These are phyloP conservation scores for Coilia nasus DNA, from an alignment of 2,797 vertebrate genomes.

Conservation along the genomic window DNA sequence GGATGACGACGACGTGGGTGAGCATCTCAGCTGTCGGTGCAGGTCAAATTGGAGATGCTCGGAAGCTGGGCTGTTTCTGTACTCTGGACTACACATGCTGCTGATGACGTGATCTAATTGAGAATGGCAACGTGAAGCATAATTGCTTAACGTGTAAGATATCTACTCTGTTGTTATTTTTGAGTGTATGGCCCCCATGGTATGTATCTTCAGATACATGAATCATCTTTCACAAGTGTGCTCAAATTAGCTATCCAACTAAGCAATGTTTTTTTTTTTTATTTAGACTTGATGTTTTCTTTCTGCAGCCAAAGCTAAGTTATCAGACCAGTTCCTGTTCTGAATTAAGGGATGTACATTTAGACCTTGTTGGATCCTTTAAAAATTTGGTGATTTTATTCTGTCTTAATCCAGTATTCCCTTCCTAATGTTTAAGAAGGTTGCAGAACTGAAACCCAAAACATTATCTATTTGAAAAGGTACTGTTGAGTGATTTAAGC, in stretches of 20 bases:
- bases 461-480: background rate
- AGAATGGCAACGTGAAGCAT: background rate
- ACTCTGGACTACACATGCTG: background rate
- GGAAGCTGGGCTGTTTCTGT: background rate
- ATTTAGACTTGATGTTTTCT: constrained; percentile 10
- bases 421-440: background rate
- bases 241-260: background rate
- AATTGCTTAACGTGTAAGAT: background rate
- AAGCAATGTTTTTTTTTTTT: background rate
- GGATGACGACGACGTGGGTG: background rate
- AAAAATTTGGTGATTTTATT: background rate
- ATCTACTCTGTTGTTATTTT: background rate
- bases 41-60: background rate
- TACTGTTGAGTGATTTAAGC: background rate
- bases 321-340: background rate
- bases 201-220: background rate
- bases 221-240: background rate
- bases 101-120: background rate
- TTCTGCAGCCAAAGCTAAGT: background rate
- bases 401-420: background rate
- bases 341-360: background rate
- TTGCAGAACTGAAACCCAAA: background rate
- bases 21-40: background rate
- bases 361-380: background rate
- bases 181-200: background rate